Evolutionary conservation across 1,140 invertebrate species (phyloP), one percentile per base, ranked within the genome.

Genomic region (Drosophila ercepeae): DNA sequence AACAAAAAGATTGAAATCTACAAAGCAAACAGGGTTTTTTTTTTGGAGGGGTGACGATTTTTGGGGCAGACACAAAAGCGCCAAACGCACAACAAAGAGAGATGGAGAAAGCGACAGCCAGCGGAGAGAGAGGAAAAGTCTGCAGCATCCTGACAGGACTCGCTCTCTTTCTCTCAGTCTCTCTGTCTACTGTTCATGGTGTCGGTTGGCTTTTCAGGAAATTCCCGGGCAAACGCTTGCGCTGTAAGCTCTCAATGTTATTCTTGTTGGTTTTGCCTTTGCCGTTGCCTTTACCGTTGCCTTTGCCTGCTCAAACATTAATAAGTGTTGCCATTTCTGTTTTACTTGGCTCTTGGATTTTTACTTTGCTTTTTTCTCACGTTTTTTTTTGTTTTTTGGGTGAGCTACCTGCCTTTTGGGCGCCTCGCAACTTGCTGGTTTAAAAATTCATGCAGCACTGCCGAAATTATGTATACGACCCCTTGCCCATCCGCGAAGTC

Each of bases 221-320:
- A 90, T 90, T 89, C 88, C 88, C 88, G 88, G 88, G 88, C 67
- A 90, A 90, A 90, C 88, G 88, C 88, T 88, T 90, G 88, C 88
- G 88, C 88, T 39, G 67, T 89, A 53, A 49, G 49, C 50, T 51
- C 32, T 18, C 48, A 50, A 36, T 58, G 61, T 53, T 59, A 25
- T 57, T 86, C 64, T 63, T 81, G 50, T 61, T 69, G 60, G 41
- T 60, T 63, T 49, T 45, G 19, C 18, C 29, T 51, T 14, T 55
- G 65, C 50, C 36, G 45, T 18, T 55, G 71, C 50, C 74, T 74
- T 49, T 45, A 16, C 18, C 29, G 45, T 14, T 55, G 65, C 50
- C 36, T 51, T 18, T 55, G 71, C 50, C 74, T 74, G 78, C 78
- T 78, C 70, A 88, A 78, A 82, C 82, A 88, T 88, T 88, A 82